phyloP scores from a whole-genome alignment of 1,140 invertebrate species.

The Samia ricini region DNA sequence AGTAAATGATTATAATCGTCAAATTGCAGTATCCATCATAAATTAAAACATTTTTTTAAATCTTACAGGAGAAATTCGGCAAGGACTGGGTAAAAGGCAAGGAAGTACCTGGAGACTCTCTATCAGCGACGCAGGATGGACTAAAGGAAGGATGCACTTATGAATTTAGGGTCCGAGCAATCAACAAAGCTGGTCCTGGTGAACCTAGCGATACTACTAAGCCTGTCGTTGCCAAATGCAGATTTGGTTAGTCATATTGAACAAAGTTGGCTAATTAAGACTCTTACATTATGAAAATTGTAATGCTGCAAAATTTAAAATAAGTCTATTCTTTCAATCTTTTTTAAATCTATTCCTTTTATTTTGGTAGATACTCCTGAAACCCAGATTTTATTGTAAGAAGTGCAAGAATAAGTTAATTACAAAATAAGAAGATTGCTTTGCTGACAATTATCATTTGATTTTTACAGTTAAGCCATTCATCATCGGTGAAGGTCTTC shows the following conservation, averaged over 20 bases:
- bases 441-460: too few species aligned
- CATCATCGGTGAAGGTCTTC: conserved; percentile 90
- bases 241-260: conserved; percentile 80
- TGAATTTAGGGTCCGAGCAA: conserved; percentile 96
- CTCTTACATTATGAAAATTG: too few species aligned
- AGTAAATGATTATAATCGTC: too few species aligned
- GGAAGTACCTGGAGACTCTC: conserved; percentile 87
- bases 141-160: conserved; percentile 97
- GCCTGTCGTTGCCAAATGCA: conserved; percentile 95
- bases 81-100: conserved; percentile 92
- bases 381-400: too few species aligned
- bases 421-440: too few species aligned
- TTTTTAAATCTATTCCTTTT: too few species aligned
- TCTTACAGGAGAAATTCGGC: conserved; percentile 88
- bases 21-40: neutral
- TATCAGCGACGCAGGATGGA: conserved; percentile 88
- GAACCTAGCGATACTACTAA: conserved; percentile 96
- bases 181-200: conserved; percentile 97
- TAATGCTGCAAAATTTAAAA: too few species aligned
- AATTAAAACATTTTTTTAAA: neutral
- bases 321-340: too few species aligned
- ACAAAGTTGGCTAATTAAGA: conserved; percentile 2
- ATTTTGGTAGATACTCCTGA: too few species aligned
- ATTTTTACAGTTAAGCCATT: conserved; percentile 89
- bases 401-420: too few species aligned